A percentile compares a stretch with the other conserved stretches of the same genome.
Conservation (phyloP, 2,797 vertebrate genomes). For the Okamejei kenojei region DNA sequence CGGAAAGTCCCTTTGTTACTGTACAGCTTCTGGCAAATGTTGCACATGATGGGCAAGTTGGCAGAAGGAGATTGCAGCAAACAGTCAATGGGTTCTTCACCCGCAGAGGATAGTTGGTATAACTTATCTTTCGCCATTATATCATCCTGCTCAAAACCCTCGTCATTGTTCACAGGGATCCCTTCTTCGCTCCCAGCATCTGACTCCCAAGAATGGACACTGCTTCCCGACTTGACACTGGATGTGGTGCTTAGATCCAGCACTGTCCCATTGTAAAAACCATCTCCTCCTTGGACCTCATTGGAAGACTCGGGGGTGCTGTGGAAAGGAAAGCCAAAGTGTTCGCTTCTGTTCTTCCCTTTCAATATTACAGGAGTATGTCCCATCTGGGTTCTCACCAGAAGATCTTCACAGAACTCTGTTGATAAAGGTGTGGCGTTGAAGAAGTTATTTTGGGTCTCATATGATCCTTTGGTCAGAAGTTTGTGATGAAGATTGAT, state of each 20-base stretch:
- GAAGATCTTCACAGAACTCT: constrained; percentile 63
- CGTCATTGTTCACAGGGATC: constrained; percentile 70
- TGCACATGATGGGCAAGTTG: constrained; percentile 78
- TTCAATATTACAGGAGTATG: constrained; percentile 85
- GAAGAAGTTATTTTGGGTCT: constrained; percentile 58
- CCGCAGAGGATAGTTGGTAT: constrained; percentile 54
- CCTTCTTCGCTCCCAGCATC: constrained; percentile 78
- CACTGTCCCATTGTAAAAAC: constrained; percentile 68
- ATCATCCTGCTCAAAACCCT: constrained; percentile 68
- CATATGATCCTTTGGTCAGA: constrained; percentile 78
- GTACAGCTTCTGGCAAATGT: constrained; percentile 90
- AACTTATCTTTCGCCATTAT: constrained; percentile 56
- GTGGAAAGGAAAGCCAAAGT: constrained; percentile 75
- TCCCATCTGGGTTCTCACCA: constrained; percentile 59
- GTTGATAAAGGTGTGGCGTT: constrained; percentile 60
- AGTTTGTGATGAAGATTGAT: constrained; percentile 87
- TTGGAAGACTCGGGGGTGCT: constrained; percentile 58
- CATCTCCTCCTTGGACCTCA: constrained; percentile 53
- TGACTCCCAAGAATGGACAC: constrained; percentile 81
- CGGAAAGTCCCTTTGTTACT: constrained; percentile 94
- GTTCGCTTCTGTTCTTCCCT: constrained; percentile 75
- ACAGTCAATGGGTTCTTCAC: constrained; percentile 60
- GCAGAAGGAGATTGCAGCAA: constrained; percentile 55
- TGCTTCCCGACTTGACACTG: constrained; percentile 64
- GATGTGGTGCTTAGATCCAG: constrained; percentile 86